These are phyloP conservation scores for Drosophila parvula DNA, from an alignment of 1,140 invertebrate species.

Conservation along the genomic window DNA sequence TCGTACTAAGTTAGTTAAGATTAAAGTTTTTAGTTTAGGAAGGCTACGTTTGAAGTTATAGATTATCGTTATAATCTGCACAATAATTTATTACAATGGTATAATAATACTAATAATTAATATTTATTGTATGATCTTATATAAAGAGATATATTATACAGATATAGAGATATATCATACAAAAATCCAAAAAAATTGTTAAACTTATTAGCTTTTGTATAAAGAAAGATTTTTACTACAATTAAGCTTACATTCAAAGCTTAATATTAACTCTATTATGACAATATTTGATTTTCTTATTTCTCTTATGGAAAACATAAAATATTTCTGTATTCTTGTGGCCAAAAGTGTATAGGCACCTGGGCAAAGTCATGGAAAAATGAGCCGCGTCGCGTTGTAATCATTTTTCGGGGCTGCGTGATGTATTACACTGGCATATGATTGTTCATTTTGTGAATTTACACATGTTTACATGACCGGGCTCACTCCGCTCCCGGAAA, in stretches of 20 bases:
- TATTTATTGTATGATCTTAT: no score
- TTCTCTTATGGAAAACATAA: background rate
- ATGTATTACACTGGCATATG: slow-evolving; percentile 77
- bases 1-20: no score
- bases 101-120: no score
- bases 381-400: slow-evolving; percentile 60
- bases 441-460: slow-evolving; percentile 80
- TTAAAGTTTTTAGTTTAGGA: no score
- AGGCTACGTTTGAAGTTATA: no score
- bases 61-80: no score
- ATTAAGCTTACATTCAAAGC: background rate
- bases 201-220: no score
- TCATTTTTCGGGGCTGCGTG: slow-evolving; percentile 63
- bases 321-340: background rate
- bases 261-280: background rate
- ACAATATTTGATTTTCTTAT: background rate
- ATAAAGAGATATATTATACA: no score
- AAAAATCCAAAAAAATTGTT: no score
- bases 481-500: slow-evolving; percentile 7
- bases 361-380: slow-evolving; percentile 41
- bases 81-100: no score
- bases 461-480: slow-evolving; percentile 74
- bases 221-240: no score
- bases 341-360: slow-evolving; percentile 5
- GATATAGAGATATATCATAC: no score